These are phyloP conservation scores for Laticauda colubrina DNA, from an alignment of 2,113 vertebrate genomes.

Conservation along the genomic window DNA sequence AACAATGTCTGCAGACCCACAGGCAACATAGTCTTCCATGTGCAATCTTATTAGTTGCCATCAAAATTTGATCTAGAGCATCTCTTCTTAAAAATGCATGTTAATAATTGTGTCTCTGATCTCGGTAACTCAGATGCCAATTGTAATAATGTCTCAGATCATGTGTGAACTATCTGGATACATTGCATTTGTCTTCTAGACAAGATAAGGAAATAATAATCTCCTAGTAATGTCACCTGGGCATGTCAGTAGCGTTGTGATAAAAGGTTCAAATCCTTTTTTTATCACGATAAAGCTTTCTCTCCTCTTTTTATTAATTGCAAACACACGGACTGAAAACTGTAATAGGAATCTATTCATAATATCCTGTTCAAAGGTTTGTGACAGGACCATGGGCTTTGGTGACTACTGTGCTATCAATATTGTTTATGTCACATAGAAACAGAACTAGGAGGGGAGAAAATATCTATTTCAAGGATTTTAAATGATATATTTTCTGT, in stretches of 20 bases:
- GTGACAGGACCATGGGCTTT: background rate
- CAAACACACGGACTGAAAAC: too few relatives aligned
- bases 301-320: background rate
- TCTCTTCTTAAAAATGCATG: accelerated
- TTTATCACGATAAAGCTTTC: background rate
- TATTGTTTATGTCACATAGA: background rate
- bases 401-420: background rate
- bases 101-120: background rate
- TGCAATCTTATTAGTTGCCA: accelerated
- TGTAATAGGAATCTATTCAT: background rate
- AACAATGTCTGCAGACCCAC: slow-evolving; percentile 13
- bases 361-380: background rate
- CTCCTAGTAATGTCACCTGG: slow-evolving; percentile 26
- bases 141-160: background rate
- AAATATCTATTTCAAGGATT: background rate
- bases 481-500: background rate
- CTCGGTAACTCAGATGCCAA: background rate
- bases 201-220: background rate
- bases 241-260: background rate
- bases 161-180: background rate
- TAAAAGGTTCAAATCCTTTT: slow-evolving; percentile 34
- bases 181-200: slow-evolving; percentile 15
- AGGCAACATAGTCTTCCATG: background rate
- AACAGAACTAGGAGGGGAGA: background rate
- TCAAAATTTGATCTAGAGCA: accelerated